Conservation (phyloP, 2,113 vertebrate species). For the Erinaceus europaeus region DNA sequence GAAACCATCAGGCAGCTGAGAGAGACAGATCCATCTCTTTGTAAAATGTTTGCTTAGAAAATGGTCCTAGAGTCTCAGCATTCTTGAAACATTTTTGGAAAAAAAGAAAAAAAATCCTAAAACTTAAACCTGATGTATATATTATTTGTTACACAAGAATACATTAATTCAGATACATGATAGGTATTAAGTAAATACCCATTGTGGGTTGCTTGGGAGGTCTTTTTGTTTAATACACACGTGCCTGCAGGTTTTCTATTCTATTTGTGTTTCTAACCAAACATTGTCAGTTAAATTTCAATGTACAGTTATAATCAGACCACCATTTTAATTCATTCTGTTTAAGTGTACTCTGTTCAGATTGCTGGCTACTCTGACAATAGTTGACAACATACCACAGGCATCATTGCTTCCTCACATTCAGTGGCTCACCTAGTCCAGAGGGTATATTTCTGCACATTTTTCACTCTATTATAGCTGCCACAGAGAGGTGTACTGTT, state of each 20-base stretch:
- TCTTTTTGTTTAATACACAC: neutral
- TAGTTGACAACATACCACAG: slow-evolving; percentile 7
- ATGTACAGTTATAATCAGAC: neutral
- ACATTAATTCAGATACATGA: neutral
- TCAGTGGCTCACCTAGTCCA: slow-evolving; percentile 39
- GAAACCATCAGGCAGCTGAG: too few relatives aligned
- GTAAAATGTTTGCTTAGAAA: too few relatives aligned
- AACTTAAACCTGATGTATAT: neutral
- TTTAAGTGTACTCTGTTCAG: neutral
- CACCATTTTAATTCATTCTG: neutral
- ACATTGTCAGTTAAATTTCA: neutral
- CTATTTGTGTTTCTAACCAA: neutral
- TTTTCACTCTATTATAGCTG: slow-evolving; percentile 47
- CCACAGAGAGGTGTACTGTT: neutral
- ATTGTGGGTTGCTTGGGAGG: neutral
- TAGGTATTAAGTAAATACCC: neutral
- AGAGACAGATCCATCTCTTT: too few relatives aligned
- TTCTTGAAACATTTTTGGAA: slow-evolving; percentile 18
- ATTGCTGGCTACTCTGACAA: neutral
- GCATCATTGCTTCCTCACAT: slow-evolving; percentile 31
- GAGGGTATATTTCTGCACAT: neutral
- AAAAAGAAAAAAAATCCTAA: neutral
- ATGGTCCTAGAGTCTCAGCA: too few relatives aligned
- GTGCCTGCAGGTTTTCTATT: neutral
- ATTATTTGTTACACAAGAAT: neutral